phyloP scores from a whole-genome alignment of 2,113 vertebrate genomes.

The Amblyornis subalaris region DNA sequence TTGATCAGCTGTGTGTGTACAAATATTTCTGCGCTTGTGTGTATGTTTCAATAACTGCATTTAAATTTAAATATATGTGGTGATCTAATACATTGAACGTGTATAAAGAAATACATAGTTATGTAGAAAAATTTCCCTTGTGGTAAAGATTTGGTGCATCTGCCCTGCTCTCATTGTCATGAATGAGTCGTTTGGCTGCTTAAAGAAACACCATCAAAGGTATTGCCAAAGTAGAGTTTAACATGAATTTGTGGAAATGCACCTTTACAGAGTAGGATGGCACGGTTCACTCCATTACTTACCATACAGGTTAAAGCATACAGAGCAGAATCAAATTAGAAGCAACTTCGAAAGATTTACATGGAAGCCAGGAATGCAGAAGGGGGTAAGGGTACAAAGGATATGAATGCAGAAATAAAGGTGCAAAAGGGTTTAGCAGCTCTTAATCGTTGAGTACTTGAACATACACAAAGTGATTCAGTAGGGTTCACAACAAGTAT shows the following conservation, averaged over 20 bases:
- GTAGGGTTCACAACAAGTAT: not conserved
- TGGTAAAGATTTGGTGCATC: not conserved
- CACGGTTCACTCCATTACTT: not conserved
- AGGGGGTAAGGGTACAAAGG: not conserved
- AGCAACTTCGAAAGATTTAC: not conserved
- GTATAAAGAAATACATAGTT: not conserved
- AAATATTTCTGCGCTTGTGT: not conserved
- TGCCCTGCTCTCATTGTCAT: accelerated
- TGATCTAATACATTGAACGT: not conserved
- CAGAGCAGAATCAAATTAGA: not conserved
- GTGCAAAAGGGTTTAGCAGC: not conserved
- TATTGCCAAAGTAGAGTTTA: not conserved
- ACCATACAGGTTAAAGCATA: not conserved
- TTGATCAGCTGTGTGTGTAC: not conserved
- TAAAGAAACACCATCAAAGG: not conserved
- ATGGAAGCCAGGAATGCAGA: not conserved
- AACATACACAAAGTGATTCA: not conserved
- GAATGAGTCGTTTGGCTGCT: not conserved
- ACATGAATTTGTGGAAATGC: not conserved
- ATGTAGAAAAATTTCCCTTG: not conserved
- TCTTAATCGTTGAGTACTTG: not conserved
- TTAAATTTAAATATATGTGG: not conserved
- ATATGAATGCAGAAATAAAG: not conserved
- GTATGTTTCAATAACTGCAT: not conserved
- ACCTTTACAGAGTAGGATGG: not conserved